Conservation (phyloP, 30 jellyfish, hydroid and myxozoan species). For the Chironex yamaguchii region DNA sequence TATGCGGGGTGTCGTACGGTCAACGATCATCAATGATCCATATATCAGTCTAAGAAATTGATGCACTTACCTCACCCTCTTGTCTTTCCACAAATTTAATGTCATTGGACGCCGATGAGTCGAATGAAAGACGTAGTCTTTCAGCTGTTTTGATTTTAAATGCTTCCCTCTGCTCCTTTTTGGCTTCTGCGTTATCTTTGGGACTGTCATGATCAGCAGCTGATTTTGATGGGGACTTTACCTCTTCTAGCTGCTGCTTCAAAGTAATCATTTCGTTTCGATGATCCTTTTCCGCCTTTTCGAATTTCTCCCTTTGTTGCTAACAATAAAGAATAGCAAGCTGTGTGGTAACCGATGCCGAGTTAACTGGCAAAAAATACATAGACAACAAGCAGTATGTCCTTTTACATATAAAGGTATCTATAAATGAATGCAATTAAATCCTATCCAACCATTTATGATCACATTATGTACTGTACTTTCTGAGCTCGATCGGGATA, state of each 20-base stretch:
- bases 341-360: no score
- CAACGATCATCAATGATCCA: no score
- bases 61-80: slow-evolving; percentile 74
- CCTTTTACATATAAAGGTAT: no score
- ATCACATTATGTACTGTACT: no score
- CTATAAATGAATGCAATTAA: no score
- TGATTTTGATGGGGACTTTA: neutral
- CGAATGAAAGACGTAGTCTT: neutral
- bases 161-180: neutral
- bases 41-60: neutral
- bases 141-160: neutral
- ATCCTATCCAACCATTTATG: no score
- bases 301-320: neutral
- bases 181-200: neutral
- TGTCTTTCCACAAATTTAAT: slow-evolving; percentile 49
- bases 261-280: slow-evolving; percentile 12
- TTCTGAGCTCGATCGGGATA: no score
- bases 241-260: slow-evolving; percentile 23
- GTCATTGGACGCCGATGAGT: neutral
- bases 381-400: no score
- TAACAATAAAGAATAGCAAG: neutral
- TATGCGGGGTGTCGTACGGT: no score
- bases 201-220: neutral
- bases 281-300: slow-evolving; percentile 20
- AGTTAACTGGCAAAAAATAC: no score